Evolutionary conservation across 2,113 vertebrate genomes (phyloP).

Genomic region (Halichoerus grypus): DNA sequence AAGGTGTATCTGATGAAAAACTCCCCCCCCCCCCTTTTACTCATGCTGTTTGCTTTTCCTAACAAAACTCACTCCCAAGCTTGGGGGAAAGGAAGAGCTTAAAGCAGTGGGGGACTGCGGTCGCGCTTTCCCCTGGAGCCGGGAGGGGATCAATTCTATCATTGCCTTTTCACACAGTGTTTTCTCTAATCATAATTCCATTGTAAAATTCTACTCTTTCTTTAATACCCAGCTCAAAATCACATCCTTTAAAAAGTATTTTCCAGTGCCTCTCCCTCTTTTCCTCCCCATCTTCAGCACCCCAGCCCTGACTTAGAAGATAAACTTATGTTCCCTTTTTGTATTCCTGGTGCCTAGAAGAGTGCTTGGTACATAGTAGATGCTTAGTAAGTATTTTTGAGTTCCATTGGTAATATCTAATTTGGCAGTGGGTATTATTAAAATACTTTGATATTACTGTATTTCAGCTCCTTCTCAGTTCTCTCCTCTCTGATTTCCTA

Average conservation of each 20-base stretch:
- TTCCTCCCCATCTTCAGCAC: not conserved
- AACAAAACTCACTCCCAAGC: not conserved
- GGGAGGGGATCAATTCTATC: not conserved
- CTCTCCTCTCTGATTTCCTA: not conserved
- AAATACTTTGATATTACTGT: not conserved
- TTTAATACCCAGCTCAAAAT: not conserved
- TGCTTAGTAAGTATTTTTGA: constrained; percentile 16
- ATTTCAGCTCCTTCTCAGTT: not conserved
- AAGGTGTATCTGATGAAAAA: not conserved
- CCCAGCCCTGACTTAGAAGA: not conserved
- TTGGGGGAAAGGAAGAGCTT: not conserved
- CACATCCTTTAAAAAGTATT: not conserved
- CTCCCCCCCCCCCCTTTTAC: not conserved
- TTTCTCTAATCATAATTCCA: constrained; percentile 1
- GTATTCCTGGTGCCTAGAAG: not conserved
- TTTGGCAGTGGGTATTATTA: not conserved
- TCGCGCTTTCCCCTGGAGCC: too few relatives aligned
- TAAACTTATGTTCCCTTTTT: not conserved
- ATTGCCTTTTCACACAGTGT: not conserved
- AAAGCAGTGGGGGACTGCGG: not conserved
- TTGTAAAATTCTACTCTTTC: not conserved
- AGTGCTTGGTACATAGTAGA: not conserved
- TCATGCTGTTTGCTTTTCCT: not conserved
- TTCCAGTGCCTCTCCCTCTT: not conserved
- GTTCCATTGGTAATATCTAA: not conserved